Conservation (phyloP, 2,888 invertebrate species). For the Tipula lateralis region DNA sequence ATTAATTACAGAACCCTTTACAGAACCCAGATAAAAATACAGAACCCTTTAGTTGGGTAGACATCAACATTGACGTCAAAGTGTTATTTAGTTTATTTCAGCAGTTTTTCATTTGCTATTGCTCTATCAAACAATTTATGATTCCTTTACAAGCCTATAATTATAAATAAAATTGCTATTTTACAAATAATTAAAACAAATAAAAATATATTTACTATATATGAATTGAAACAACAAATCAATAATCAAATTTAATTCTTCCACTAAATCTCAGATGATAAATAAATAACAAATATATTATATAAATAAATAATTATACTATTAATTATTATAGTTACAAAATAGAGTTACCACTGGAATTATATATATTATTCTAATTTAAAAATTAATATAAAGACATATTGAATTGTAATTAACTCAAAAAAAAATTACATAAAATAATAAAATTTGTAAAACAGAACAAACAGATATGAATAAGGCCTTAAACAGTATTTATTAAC, state of each 20-base stretch:
- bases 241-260: conserved; percentile 19
- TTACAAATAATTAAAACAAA: background rate
- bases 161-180: background rate
- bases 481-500: background rate
- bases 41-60: too few relatives aligned
- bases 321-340: background rate
- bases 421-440: background rate
- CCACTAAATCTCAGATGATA: conserved; percentile 15
- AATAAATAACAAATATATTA: conserved; percentile 6
- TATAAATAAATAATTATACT: background rate
- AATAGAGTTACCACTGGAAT: background rate
- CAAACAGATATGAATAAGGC: background rate
- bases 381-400: background rate
- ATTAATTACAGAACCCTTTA: too few relatives aligned
- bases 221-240: background rate
- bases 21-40: too few relatives aligned
- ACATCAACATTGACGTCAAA: too few relatives aligned
- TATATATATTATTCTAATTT: background rate
- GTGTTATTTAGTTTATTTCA: too few relatives aligned
- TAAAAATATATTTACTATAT: background rate
- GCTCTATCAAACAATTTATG: background rate
- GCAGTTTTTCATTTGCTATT: background rate
- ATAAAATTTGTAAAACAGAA: background rate
- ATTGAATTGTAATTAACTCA: background rate
- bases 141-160: background rate